A percentile compares a stretch with the other conserved stretches of the same genome.
These are phyloP conservation scores for Lasioglossum vierecki DNA, from an alignment of 2,888 invertebrate genomes.

Conservation along the genomic window DNA sequence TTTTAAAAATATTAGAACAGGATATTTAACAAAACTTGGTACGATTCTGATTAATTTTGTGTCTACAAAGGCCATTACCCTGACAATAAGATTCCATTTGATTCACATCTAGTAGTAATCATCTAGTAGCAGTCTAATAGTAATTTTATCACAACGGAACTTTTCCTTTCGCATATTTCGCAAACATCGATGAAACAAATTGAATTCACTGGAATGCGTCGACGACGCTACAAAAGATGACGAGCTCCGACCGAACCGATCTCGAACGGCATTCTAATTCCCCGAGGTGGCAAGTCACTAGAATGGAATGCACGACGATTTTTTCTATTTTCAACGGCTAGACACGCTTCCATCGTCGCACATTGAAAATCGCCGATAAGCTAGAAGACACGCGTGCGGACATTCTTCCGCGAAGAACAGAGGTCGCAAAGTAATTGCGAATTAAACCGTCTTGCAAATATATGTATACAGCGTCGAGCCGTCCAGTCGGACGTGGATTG, in stretches of 20 bases:
- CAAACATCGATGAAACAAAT: not conserved
- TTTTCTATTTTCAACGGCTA: slow-evolving; percentile 27
- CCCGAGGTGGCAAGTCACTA: not conserved
- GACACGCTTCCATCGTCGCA: not conserved
- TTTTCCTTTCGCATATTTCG: not conserved
- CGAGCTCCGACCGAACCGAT: slow-evolving; percentile 6
- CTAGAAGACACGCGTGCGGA: not conserved
- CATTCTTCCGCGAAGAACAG: not conserved
- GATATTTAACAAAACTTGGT: no score
- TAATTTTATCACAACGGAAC: no score
- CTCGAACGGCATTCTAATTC: slow-evolving; percentile 44
- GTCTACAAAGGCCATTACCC: no score
- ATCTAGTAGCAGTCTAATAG: no score
- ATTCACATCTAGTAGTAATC: no score
- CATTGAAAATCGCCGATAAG: slow-evolving; percentile 25
- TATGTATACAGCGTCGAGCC: not conserved
- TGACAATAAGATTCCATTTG: no score
- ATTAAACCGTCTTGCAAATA: not conserved
- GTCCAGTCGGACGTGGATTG: not conserved
- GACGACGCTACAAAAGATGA: slow-evolving; percentile 12
- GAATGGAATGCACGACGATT: slow-evolving; percentile 39
- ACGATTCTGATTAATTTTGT: no score
- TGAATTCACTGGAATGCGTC: not conserved
- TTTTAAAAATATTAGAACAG: no score
- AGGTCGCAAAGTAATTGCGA: not conserved